Evolutionary conservation across 53 echinoderm and acorn worm species (phyloP).

Genomic region (Paelopatides confundens): DNA sequence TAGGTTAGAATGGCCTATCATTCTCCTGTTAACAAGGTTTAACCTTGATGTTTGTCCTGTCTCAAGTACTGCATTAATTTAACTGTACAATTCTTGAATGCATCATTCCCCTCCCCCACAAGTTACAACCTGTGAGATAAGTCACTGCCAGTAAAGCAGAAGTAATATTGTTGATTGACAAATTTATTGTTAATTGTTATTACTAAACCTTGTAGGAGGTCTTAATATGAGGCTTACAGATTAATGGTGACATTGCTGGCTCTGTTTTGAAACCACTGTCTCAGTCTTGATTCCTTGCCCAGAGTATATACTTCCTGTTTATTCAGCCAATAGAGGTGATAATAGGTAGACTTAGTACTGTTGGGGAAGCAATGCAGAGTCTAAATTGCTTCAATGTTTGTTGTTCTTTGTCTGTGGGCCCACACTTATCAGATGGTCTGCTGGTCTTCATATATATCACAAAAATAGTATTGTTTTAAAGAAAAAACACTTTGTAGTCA

Average conservation of each 20-base stretch:
- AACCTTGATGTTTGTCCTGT: too few relatives aligned
- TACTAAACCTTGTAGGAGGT: neutral
- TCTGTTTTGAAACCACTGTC: neutral
- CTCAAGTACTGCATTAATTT: too few relatives aligned
- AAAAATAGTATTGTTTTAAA: neutral
- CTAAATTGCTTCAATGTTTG: constrained; percentile 13
- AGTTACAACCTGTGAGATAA: neutral
- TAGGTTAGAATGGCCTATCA: too few relatives aligned
- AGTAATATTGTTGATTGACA: neutral
- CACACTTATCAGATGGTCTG: constrained; percentile 30
- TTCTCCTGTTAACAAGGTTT: too few relatives aligned
- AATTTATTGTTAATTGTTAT: neutral
- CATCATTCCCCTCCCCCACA: too few relatives aligned
- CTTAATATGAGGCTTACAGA: neutral
- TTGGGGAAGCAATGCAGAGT: constrained; percentile 22
- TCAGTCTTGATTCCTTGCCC: neutral
- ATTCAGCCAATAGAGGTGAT: neutral
- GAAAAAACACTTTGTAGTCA: neutral
- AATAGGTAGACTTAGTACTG: neutral
- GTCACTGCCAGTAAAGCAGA: neutral
- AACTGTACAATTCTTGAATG: too few relatives aligned
- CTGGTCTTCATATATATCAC: neutral
- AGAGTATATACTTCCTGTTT: constrained; percentile 3
- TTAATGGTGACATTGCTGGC: neutral
- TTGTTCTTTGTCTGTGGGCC: constrained; percentile 28